Conservation (phyloP, 2,888 invertebrate genomes). For the Pyrrhia umbra region DNA sequence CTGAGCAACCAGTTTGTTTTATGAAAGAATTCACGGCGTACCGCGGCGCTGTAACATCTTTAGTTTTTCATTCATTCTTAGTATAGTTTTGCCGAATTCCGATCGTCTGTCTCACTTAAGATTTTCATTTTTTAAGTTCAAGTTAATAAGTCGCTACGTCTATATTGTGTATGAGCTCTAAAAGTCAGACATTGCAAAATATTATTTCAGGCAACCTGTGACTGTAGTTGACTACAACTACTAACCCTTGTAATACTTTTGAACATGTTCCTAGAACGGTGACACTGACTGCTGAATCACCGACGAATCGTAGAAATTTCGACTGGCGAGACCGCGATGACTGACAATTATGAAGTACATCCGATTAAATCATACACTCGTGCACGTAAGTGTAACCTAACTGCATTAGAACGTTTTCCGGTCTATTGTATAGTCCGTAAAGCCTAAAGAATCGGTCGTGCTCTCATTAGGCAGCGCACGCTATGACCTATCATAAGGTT, state of each 20-base stretch:
- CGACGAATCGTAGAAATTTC: slow-evolving; percentile 28
- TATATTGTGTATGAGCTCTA: too few relatives aligned
- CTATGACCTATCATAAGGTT: slow-evolving; percentile 51
- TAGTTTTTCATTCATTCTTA: too few relatives aligned
- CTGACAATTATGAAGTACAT: slow-evolving; percentile 29
- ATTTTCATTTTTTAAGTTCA: too few relatives aligned
- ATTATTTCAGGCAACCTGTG: slow-evolving; percentile 11
- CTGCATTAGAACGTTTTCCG: slow-evolving; percentile 45
- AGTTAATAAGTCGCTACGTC: too few relatives aligned
- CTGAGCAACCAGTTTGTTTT: too few relatives aligned
- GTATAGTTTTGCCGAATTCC: too few relatives aligned
- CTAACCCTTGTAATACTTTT: slow-evolving; percentile 13
- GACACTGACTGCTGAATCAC: slow-evolving; percentile 41
- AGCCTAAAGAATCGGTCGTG: slow-evolving; percentile 35
- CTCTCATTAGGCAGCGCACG: slow-evolving; percentile 49
- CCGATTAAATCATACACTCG: slow-evolving; percentile 30
- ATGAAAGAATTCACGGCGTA: too few relatives aligned
- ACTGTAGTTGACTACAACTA: not conserved
- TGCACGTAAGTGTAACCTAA: slow-evolving; percentile 18
- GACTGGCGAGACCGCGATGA: slow-evolving; percentile 25
- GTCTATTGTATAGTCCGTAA: slow-evolving; percentile 31
- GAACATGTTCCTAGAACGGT: slow-evolving; percentile 35
- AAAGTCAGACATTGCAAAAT: not conserved
- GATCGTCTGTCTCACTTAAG: too few relatives aligned
- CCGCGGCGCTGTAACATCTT: too few relatives aligned